Base-by-base conservation (phyloP, 2,888 invertebrate species). In the Deilephila elpenor region DNA sequence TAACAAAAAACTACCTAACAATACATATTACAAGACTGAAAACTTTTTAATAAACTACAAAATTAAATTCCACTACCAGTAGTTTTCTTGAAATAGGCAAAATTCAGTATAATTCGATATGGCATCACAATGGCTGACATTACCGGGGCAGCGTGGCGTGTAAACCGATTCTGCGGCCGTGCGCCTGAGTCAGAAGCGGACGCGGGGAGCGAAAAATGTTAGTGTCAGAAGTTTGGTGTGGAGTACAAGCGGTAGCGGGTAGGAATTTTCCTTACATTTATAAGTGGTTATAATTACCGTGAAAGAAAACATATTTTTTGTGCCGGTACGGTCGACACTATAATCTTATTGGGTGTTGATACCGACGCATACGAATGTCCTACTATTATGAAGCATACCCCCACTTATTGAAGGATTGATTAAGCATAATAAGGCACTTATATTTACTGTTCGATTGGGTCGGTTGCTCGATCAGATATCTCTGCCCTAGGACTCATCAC, bases 101-200 rank as follows among this genome's bases (percentile, higher is more conserved):
- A 71, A 51, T 60, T 19, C 71, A 37, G 67, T 62, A 74, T 75
- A 78, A 82, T 75, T 78, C 71, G 71, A 77, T 80, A 80, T 79
- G 76, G 74, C 70, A 79, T 81, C 77, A 80, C 77, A 78, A 78
- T 77, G 71, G 62, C 62, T 3, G 71, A 80, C 81, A 85, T 86
- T 85, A 81, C 83, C 73, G 78, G 75, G 70, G 73, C 76, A 85
- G 80, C 80, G 82, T 80, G 73, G 80, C 84, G 79, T 83, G 82
- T 84, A 84, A 87, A 85, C 84, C 85, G 83, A 86, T 88, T 87
- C 79, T 78, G 78, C 72, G 71, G 74, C 51, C 74, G 8, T 59
- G 62, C 20, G 73, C 76, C 61, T 34, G 76, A 71, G 59, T 56
- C 53, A 73, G 6, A 59, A 7, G 62, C 62, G 72, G 62, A n/a